Evolutionary conservation across 1,140 invertebrate genomes (phyloP), one percentile per base, ranked within the genome.

Genomic region (Trichomalopsis sarcophagae): DNA sequence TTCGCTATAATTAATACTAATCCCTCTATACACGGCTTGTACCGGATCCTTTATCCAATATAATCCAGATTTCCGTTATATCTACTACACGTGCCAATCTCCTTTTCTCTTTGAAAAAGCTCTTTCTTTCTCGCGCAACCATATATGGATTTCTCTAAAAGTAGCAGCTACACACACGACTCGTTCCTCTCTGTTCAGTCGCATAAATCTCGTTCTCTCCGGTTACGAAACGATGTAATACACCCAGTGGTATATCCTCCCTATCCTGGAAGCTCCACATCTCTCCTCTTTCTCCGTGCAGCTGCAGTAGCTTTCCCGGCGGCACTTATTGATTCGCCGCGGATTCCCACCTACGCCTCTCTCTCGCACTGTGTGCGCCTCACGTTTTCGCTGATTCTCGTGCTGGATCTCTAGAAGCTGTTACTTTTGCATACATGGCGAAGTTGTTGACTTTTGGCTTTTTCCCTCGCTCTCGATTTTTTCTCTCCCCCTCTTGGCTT

Each of bases 281-380:
- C 55, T 62, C 55, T 7, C 21, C 68, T 13, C 23, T 71, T 30
- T 11, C 66, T 27, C 66, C 9, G 66, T 9, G n/a, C n/a, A 68
- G 66, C 66, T 9, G 33, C 33, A 4, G 21, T 6, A 68, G 66
- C 27, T 71, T 21, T 30, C 71, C 47, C 66, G 17, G 44, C 21
- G 44, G 69, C n/a, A 36, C 47, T 82, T 82, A 82, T 82, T 74
- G 81, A 82, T 82, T 82, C 44, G 69, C 23, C 69, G 81, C 47
- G n/a, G 47, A 81, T 71, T 81, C 68, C 44, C 69, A 74, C 30
- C 81, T 74, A 74, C 69, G 71, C 27, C 44, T 14, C 68, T n/a
- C 27, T 27, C 27, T 9, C 23, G 62, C 27, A 21, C 14, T n/a
- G 62, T 66, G 62, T n/a, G 36, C 47, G 40, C 30, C 27, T 36